Percentiles rank a stretch among this genome's conserved stretches.
These are phyloP conservation scores for Macrotus californicus DNA, from an alignment of 2,113 vertebrate genomes.

Conservation along the genomic window DNA sequence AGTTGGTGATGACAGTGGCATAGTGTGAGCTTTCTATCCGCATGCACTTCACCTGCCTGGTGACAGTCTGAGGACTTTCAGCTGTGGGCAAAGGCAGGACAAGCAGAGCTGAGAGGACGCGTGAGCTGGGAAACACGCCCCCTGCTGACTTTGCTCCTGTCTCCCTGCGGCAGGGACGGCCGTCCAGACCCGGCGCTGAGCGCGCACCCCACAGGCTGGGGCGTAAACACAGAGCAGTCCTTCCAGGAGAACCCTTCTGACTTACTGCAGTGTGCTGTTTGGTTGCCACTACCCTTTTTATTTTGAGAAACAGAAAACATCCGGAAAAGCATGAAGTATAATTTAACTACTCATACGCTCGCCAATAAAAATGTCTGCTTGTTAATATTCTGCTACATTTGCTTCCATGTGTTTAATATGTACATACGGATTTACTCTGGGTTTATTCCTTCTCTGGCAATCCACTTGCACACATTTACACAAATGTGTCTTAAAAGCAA, in stretches of 20 bases:
- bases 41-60: constrained; percentile 77
- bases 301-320: background rate
- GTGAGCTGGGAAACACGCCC: fast-evolving
- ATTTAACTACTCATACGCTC: background rate
- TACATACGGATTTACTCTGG: background rate
- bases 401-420: background rate
- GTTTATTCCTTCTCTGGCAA: background rate
- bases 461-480: background rate
- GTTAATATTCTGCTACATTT: background rate
- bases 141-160: too few species aligned
- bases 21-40: constrained; percentile 86
- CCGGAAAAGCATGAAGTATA: background rate
- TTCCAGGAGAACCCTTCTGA: background rate
- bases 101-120: background rate
- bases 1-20: constrained; percentile 85
- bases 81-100: constrained; percentile 54
- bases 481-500: background rate
- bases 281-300: background rate
- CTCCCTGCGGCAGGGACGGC: background rate
- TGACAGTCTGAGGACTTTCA: background rate
- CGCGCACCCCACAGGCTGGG: background rate
- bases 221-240: background rate
- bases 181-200: background rate
- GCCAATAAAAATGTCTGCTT: background rate
- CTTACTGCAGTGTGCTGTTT: background rate